Evolutionary conservation across 37 sponge, comb jelly and placozoan species (phyloP).

Genomic region (Halichondria panicea): DNA sequence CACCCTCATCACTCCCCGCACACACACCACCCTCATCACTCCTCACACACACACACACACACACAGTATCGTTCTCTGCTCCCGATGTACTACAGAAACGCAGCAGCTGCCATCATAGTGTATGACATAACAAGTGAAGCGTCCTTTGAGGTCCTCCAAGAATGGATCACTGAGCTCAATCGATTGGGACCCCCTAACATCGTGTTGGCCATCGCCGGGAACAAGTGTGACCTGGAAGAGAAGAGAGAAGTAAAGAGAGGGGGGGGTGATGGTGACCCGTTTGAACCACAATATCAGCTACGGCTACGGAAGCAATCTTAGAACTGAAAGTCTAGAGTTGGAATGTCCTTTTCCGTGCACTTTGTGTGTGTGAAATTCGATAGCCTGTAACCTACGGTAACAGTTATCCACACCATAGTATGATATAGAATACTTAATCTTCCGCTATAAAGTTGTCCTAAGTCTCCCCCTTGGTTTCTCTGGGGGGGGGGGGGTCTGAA

Average conservation of each 20-base stretch:
- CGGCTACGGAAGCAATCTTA: too few species aligned
- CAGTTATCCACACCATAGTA: too few species aligned
- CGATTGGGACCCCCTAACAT: conserved; percentile 80
- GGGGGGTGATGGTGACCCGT: conserved; percentile 4
- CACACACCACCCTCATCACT: not conserved
- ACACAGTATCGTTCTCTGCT: conserved; percentile 82
- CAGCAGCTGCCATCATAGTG: conserved; percentile 91
- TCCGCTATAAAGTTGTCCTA: too few species aligned
- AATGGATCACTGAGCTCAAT: conserved; percentile 85
- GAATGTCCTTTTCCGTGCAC: too few species aligned
- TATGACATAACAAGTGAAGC: conserved; percentile 86
- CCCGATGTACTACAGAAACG: conserved; percentile 93
- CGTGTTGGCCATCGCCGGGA: conserved; percentile 89
- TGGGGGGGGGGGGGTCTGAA: too few species aligned
- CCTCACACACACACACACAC: conserved; percentile 12
- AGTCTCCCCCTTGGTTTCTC: too few species aligned
- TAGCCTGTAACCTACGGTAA: too few species aligned
- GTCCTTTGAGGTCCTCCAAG: conserved; percentile 58
- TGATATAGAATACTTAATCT: too few species aligned
- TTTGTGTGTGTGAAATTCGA: too few species aligned
- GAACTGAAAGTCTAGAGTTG: too few species aligned
- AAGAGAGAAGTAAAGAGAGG: conserved; percentile 63
- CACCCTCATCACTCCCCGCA: too few species aligned
- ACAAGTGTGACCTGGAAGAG: conserved; percentile 85
- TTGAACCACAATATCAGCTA: too few species aligned